Conservation (phyloP, 2,797 vertebrate genomes). For the Austrolebias charrua region DNA sequence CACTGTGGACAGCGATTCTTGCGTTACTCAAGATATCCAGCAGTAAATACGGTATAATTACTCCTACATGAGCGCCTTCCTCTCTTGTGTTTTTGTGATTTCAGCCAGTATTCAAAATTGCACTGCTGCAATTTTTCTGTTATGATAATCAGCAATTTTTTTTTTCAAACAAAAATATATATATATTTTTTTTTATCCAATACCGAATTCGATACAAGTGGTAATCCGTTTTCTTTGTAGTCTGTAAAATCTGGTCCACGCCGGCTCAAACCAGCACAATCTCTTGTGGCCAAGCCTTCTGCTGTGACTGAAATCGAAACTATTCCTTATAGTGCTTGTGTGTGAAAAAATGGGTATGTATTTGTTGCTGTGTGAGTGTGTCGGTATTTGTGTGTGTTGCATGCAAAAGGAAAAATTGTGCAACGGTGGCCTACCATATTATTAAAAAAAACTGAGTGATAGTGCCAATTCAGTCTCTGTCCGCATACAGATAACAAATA, state of each 20-base stretch:
- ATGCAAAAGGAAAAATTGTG: constrained; percentile 81
- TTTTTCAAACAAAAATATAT: constrained; percentile 85
- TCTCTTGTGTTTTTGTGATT: constrained; percentile 72
- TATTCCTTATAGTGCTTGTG: constrained; percentile 81
- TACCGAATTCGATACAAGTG: constrained; percentile 90
- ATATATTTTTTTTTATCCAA: constrained; percentile 73
- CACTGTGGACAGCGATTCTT: constrained; percentile 78
- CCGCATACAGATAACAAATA: constrained; percentile 99
- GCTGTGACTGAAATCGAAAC: constrained; percentile 99
- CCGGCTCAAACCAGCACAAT: constrained; percentile 98
- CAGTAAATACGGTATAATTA: constrained; percentile 80
- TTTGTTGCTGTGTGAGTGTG: constrained; percentile 47
- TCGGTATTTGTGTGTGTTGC: constrained; percentile 60
- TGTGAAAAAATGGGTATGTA: constrained; percentile 73
- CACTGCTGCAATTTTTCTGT: constrained; percentile 87
- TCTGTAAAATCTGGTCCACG: constrained; percentile 93
- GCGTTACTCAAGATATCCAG: constrained; percentile 72
- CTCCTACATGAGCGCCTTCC: constrained; percentile 64
- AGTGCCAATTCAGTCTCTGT: constrained; percentile 96
- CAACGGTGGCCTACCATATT: constrained; percentile 86
- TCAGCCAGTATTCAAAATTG: constrained; percentile 79
- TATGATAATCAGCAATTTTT: constrained; percentile 88
- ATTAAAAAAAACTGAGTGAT: constrained; percentile 88
- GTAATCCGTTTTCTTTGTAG: constrained; percentile 98
- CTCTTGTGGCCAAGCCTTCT: constrained; percentile 99